Evolutionary conservation across 2,797 vertebrate genomes (phyloP).

Genomic region (Acrocephalus scirpaceus): DNA sequence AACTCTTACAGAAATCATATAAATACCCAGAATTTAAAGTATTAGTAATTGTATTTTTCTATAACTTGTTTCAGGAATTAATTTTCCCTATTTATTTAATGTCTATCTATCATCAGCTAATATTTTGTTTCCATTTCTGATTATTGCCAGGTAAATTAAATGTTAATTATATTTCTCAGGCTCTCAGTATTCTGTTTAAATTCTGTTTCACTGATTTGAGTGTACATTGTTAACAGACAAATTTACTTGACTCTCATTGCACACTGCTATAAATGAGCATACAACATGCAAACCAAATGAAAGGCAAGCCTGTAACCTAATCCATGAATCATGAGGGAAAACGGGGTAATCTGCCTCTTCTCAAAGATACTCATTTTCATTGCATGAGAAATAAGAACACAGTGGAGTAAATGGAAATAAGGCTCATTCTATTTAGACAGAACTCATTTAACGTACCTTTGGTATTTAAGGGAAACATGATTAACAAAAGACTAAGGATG

Average conservation of each 20-base stretch:
- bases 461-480: slow-evolving; percentile 5
- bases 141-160: neutral
- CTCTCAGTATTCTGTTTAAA: neutral
- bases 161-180: neutral
- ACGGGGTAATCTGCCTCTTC: neutral
- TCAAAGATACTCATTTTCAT: neutral
- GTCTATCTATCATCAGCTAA: neutral
- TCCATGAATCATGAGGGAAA: neutral
- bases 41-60: neutral
- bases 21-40: neutral
- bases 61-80: neutral
- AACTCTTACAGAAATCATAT: neutral
- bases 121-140: neutral
- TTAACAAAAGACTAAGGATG: neutral
- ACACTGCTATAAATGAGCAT: neutral
- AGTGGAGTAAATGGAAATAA: neutral
- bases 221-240: neutral
- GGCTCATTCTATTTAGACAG: neutral
- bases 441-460: neutral
- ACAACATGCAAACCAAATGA: neutral
- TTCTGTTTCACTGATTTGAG: neutral
- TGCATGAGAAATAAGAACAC: neutral
- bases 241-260: neutral
- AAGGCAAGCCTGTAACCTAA: neutral
- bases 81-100: neutral